Percentiles rank a stretch among this genome's conserved stretches.
Evolutionary conservation across 2,797 vertebrate genomes (phyloP).

Genomic region (Sciaenops ocellatus): DNA sequence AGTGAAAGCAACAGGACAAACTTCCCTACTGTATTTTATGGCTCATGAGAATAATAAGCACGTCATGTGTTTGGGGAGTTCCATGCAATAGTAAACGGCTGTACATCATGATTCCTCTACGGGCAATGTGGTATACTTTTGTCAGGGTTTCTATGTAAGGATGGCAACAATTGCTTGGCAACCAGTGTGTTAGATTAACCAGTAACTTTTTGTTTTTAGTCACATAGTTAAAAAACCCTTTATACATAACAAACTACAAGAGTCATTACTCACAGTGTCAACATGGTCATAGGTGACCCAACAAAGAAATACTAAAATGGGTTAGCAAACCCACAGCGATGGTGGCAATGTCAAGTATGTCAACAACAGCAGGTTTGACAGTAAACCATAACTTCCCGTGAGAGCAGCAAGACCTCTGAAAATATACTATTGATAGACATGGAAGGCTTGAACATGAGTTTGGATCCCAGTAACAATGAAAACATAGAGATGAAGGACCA

Average conservation of each 20-base stretch:
- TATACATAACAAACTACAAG: neutral
- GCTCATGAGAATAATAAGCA: slow-evolving; percentile 50
- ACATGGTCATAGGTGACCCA: neutral
- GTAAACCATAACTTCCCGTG: slow-evolving; percentile 45
- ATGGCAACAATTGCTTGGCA: slow-evolving; percentile 60
- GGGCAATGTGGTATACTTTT: slow-evolving; percentile 25
- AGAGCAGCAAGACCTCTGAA: slow-evolving; percentile 11
- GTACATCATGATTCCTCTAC: slow-evolving; percentile 43
- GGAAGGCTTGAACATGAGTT: neutral
- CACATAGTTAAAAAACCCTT: neutral
- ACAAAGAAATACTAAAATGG: slow-evolving; percentile 3
- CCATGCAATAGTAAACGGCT: slow-evolving; percentile 8
- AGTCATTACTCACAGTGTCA: neutral
- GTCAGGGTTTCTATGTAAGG: slow-evolving; percentile 40
- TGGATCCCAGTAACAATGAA: neutral
- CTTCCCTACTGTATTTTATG: slow-evolving; percentile 17
- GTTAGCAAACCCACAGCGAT: neutral
- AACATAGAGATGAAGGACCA: neutral
- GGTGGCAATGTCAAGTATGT: neutral
- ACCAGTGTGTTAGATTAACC: slow-evolving; percentile 27
- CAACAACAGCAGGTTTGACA: slow-evolving; percentile 19
- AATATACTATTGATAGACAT: neutral
- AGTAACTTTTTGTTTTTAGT: neutral
- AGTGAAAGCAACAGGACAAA: slow-evolving; percentile 41
- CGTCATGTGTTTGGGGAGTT: slow-evolving; percentile 42